Base-by-base conservation (phyloP, 2,113 vertebrate genomes). In the Ctenodactylus gundi region DNA sequence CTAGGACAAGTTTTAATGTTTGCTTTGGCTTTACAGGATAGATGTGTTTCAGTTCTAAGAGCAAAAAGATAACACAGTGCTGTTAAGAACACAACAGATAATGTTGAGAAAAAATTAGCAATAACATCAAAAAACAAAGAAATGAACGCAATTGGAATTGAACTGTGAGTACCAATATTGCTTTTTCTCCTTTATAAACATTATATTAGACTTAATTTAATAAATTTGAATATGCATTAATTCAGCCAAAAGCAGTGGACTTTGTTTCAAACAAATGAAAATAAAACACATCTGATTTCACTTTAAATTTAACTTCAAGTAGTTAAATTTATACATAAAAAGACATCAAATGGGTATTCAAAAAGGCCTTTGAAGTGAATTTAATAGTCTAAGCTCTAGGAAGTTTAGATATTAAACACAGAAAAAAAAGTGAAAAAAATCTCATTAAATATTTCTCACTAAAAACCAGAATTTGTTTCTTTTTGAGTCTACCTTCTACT, bases 391-490 rank as follows among this genome's bases (percentile, higher is more conserved):
- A 96, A 96, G 11, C 27, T 41, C 58, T 95, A 44, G 90, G 44
- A 94, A 93, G 34, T 91, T 88, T 0, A n/a, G 64, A 18, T 90
- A 95, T 96, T 94, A 91, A 97, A 86, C 72, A 86, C 91, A 31
- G 53, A 36, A 94, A 97, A 96, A 65, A 90, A 62, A 76, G 27
- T 25, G 49, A 64, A 67, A 67, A 21, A 85, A 72, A 90, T 94
- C 89, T 97, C 85, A 95, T 97, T 97, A 95, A 96, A 82, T 92
- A 96, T 94, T 96, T 96, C 93, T 97, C 80, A 95, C 96, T 87
- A 60, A 72, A 53, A 85, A 93, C 84, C 34, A 67, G 70, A 68
- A 83, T 94, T 93, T 96, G 86, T 95, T 95, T 96, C 95, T 88
- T 94, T 96, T 91, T 95, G 1, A 95, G 93, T 96, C 86, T 91